Conservation (phyloP, 1,140 invertebrate genomes). For the Arion vulgaris region DNA sequence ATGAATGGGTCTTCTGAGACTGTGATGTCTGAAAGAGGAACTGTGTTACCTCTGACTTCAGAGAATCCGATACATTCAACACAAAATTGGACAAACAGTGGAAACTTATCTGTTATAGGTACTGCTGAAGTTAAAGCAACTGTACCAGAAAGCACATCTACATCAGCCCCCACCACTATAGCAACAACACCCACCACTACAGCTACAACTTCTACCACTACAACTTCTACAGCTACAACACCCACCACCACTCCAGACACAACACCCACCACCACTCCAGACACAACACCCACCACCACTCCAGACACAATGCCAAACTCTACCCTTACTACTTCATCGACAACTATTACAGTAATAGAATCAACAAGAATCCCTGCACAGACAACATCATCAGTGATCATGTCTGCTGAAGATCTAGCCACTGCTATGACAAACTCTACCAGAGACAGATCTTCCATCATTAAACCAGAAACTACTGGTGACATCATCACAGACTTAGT, state of each 20-base stretch:
- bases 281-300: background rate
- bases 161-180: background rate
- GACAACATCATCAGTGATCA: conserved; percentile 26
- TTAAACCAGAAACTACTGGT: conserved; percentile 43
- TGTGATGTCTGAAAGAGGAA: background rate
- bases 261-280: background rate
- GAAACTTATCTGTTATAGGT: background rate
- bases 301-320: background rate
- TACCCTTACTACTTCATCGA: background rate
- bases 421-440: conserved; percentile 30
- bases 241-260: background rate
- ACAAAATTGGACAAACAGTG: background rate
- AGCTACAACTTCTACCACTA: no score
- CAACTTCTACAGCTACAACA: background rate
- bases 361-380: conserved; percentile 32
- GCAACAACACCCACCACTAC: no score
- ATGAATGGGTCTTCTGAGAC: background rate
- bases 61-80: background rate
- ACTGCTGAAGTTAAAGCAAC: background rate
- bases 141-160: background rate
- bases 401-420: conserved; percentile 34
- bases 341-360: background rate
- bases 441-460: conserved; percentile 16
- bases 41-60: background rate
- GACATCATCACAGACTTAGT: conserved; percentile 41